Conservation (phyloP, 2,888 invertebrate species). For the Apamea crenata region DNA sequence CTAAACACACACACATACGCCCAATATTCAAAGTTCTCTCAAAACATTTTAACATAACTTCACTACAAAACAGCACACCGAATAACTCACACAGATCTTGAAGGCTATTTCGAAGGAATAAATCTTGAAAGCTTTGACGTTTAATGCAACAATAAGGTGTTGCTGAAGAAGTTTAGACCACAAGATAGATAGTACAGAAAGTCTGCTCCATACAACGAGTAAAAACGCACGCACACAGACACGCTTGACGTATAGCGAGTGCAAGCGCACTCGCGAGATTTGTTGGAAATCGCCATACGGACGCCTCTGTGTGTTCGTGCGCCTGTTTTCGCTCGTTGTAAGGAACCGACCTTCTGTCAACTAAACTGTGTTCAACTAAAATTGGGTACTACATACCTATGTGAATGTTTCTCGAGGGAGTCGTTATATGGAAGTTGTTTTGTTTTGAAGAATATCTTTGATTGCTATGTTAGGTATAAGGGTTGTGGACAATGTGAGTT, state of each 20-base stretch:
- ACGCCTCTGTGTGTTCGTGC: neutral
- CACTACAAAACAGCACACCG: slow-evolving; percentile 21
- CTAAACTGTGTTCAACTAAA: slow-evolving; percentile 21
- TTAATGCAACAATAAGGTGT: slow-evolving; percentile 56
- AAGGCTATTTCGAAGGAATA: slow-evolving; percentile 44
- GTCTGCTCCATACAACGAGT: accelerated
- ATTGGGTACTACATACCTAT: slow-evolving; percentile 35
- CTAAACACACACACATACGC: neutral
- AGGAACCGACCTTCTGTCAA: neutral
- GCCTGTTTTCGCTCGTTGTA: neutral
- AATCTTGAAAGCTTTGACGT: slow-evolving; percentile 59
- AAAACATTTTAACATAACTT: slow-evolving; percentile 13
- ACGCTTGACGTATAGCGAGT: neutral
- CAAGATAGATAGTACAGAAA: neutral
- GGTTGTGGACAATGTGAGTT: neutral
- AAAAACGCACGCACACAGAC: neutral
- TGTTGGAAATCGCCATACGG: neutral
- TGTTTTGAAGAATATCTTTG: slow-evolving; percentile 45
- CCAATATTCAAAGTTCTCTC: neutral
- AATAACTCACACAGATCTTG: slow-evolving; percentile 42
- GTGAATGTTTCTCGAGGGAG: slow-evolving; percentile 49
- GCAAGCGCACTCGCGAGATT: neutral
- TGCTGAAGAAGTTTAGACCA: slow-evolving; percentile 1
- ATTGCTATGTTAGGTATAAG: slow-evolving; percentile 10
- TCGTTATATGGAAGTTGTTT: slow-evolving; percentile 41